Evolutionary conservation across 1,140 invertebrate genomes (phyloP).

Genomic region (Pseudachorutes palmiensis): DNA sequence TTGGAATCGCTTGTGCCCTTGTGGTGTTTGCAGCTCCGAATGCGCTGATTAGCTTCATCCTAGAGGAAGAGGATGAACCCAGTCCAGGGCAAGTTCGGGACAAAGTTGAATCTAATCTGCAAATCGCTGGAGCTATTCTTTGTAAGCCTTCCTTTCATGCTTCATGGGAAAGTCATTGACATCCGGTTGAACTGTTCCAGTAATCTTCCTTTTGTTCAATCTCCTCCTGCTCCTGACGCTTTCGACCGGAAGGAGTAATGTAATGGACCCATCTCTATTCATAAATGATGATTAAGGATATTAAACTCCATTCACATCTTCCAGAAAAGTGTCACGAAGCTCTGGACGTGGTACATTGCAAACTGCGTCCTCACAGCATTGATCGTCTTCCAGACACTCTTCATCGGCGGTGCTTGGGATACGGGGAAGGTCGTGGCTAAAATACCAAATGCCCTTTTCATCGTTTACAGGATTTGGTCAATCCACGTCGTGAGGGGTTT

Average conservation of each 20-base stretch:
- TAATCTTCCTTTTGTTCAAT: background rate
- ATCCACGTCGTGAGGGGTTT: background rate
- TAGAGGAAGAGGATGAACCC: background rate
- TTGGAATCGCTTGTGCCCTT: background rate
- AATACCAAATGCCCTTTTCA: background rate
- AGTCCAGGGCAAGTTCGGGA: background rate
- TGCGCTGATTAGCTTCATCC: background rate
- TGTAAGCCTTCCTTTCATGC: too few species aligned
- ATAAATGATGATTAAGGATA: too few species aligned
- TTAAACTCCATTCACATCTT: too few species aligned
- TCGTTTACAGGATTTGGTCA: background rate
- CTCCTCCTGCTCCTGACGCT: background rate
- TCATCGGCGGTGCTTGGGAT: background rate
- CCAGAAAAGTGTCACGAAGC: too few species aligned
- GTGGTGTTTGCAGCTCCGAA: background rate
- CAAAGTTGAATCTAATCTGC: background rate
- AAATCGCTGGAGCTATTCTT: background rate
- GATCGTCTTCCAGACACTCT: background rate
- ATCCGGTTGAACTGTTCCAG: too few species aligned
- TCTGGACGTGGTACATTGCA: background rate
- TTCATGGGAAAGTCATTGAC: too few species aligned
- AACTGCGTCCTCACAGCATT: background rate
- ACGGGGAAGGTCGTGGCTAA: background rate
- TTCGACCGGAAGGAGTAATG: too few species aligned
- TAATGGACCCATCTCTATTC: too few species aligned